These are phyloP conservation scores for Plectus sambesii DNA, from an alignment of 1,140 invertebrate species.

Conservation along the genomic window DNA sequence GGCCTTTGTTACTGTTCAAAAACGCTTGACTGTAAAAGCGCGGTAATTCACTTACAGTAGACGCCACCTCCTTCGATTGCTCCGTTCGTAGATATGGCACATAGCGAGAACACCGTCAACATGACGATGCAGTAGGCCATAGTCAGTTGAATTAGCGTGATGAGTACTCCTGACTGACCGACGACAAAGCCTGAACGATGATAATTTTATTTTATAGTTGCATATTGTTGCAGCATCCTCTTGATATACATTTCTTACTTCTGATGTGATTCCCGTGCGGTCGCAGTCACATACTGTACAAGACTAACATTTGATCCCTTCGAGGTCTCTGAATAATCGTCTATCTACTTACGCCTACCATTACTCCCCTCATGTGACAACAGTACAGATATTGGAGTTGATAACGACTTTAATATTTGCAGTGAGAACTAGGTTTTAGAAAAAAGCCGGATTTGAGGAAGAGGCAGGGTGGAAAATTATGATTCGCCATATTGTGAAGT, in stretches of 20 bases:
- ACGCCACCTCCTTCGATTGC: slow-evolving; percentile 95
- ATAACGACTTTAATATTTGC: too few relatives aligned
- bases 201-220: slow-evolving; percentile 45
- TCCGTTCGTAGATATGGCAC: slow-evolving; percentile 96
- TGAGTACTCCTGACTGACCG: slow-evolving; percentile 81
- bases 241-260: too few relatives aligned
- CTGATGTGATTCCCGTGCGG: neutral
- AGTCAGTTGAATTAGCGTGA: slow-evolving; percentile 71
- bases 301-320: too few relatives aligned
- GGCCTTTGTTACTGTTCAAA: too few relatives aligned
- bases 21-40: slow-evolving; percentile 7
- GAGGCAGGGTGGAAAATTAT: too few relatives aligned
- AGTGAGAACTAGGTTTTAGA: too few relatives aligned
- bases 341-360: too few relatives aligned
- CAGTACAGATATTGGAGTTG: too few relatives aligned
- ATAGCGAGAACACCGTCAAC: slow-evolving; percentile 90
- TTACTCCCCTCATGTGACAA: too few relatives aligned
- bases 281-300: slow-evolving; percentile 3
- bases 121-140: slow-evolving; percentile 87
- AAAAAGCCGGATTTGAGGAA: too few relatives aligned
- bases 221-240: neutral
- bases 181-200: slow-evolving; percentile 88
- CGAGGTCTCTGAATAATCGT: too few relatives aligned
- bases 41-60: slow-evolving; percentile 64
- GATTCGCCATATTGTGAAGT: too few relatives aligned